Base-by-base conservation (phyloP, 2,888 invertebrate species). In the Philonicus albiceps region DNA sequence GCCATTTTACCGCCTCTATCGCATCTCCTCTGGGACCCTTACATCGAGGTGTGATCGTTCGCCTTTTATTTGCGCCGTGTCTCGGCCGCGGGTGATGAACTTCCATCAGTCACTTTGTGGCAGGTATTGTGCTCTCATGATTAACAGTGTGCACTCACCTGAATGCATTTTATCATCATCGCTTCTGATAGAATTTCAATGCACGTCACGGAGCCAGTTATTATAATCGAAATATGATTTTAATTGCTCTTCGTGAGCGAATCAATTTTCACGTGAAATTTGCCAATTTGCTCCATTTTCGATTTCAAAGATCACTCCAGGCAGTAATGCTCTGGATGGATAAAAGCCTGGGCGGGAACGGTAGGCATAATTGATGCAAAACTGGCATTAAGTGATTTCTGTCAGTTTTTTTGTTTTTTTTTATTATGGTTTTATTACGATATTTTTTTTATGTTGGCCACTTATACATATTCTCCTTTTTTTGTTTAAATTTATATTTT, bases 221-320 rank as follows among this genome's bases (percentile, higher is more conserved):
- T 84, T 84, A 84, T 73, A 72, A 43, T 22, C 73, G 83, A 83
- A 84, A 84, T 84, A 73, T 43, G 73, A 84, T 43, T 73, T 84
- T 84, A 84, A 84, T 84, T 84, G 84, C 84, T 73, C 30, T 64
- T 19, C 16, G 43, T 27, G 84, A 73, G 72, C 27, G 40, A 84
- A 72, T 84, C 73, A 84, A 84, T 84, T 84, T 84, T 73, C 84
- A 34, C 64, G 34, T 81, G 81, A 81, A 81, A 81, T 53, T 80
- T 53, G 19, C 80, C 43, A 49, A 80, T 34, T 81, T 81, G 81
- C 49, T 49, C 78, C 78, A 22, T 78, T 78, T 78, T 27, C 49
- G 78, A 78, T 78, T 78, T 49, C 27, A 78, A 43, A 49, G 49
- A 78, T 78, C 78, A 30, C 49, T 78, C 30, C 30, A 49, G 43